Evolutionary conservation across 2,113 vertebrate genomes (phyloP).

Genomic region (Suricata suricatta): DNA sequence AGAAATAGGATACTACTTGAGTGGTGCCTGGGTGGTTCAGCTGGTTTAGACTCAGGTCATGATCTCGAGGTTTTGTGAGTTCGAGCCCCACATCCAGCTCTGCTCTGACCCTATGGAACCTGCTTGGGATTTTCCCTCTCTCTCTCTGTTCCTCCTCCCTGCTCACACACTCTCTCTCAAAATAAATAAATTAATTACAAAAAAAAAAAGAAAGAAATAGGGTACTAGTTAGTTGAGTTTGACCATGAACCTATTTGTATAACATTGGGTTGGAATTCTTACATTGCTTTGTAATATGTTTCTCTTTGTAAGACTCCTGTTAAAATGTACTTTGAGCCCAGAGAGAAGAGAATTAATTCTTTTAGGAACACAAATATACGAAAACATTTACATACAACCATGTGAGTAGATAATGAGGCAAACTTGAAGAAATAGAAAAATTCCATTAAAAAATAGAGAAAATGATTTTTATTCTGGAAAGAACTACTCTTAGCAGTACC

Average conservation of each 20-base stretch:
- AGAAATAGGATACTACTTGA: not conserved
- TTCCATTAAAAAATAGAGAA: slow-evolving; percentile 32
- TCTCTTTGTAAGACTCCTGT: not conserved
- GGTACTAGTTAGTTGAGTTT: not conserved
- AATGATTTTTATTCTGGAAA: not conserved
- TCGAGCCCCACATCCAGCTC: too few species aligned
- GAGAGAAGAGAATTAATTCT: slow-evolving; percentile 9
- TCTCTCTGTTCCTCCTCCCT: too few species aligned
- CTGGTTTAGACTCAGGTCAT: too few species aligned
- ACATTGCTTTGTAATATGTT: not conserved
- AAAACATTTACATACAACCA: not conserved
- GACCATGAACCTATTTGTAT: not conserved
- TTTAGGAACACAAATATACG: not conserved
- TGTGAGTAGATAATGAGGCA: not conserved
- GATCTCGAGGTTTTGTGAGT: too few species aligned
- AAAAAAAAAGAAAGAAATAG: too few species aligned
- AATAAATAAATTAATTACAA: too few species aligned
- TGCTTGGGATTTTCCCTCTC: too few species aligned
- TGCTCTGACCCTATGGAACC: too few species aligned
- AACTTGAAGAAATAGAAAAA: slow-evolving; percentile 27
- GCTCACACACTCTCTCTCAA: too few species aligned
- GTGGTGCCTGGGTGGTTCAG: too few species aligned
- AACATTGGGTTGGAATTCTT: not conserved
- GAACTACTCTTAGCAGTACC: not conserved
- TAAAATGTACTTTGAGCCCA: slow-evolving; percentile 2